Conservation (phyloP, 2,113 vertebrate genomes). For the Perca schrenkii region DNA sequence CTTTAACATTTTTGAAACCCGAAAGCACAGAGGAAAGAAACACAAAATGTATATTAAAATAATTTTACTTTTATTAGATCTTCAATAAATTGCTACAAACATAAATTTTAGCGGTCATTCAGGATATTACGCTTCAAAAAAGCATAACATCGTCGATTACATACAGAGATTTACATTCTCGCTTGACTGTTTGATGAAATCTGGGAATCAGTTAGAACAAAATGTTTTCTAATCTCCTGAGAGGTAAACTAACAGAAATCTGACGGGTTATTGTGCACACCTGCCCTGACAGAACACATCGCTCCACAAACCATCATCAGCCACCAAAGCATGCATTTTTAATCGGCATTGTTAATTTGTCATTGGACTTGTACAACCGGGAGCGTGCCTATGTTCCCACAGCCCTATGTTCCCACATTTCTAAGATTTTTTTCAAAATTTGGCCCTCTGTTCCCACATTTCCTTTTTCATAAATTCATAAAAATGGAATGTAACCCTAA, state of each 20-base stretch:
- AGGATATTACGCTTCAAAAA: slow-evolving; percentile 8
- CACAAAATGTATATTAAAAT: slow-evolving; percentile 24
- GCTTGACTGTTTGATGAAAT: neutral
- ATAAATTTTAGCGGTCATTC: slow-evolving; percentile 45
- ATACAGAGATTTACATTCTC: slow-evolving; percentile 36
- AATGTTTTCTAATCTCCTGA: neutral
- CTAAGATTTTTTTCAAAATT: no score
- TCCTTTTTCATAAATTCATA: no score
- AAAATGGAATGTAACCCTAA: no score
- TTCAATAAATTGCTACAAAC: slow-evolving; percentile 44
- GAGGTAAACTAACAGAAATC: slow-evolving; percentile 6
- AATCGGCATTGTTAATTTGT: neutral
- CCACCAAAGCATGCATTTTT: neutral
- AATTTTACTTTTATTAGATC: slow-evolving; percentile 25
- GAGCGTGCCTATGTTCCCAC: no score
- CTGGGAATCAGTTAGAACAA: neutral
- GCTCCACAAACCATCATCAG: neutral
- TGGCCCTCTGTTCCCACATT: no score
- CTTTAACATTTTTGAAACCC: neutral
- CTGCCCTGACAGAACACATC: neutral
- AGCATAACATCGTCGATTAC: neutral
- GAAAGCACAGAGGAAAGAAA: neutral
- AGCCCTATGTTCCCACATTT: no score
- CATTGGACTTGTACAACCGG: no score
- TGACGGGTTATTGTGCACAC: neutral